Evolutionary conservation across 23 tunicate genomes (phyloP).

Genomic region (Botrylloides violaceus): DNA sequence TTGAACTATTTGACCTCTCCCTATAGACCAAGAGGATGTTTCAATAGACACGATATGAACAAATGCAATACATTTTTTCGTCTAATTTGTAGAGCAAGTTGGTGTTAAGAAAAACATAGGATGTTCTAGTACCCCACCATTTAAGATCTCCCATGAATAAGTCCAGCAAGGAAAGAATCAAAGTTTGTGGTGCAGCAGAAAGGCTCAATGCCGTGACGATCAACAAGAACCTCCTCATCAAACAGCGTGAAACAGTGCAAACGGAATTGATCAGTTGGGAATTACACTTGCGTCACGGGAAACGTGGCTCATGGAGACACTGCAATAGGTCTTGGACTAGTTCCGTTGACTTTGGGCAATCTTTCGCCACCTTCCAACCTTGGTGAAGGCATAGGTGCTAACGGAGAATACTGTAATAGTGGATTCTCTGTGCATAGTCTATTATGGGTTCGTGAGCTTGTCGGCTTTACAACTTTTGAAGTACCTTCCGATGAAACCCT

Average conservation of each 20-base stretch:
- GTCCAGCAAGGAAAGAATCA: neutral
- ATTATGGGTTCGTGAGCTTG: neutral
- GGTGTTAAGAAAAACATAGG: too few species aligned
- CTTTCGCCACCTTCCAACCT: slow-evolving; percentile 6
- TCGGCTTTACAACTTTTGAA: slow-evolving; percentile 3
- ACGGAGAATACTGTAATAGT: neutral
- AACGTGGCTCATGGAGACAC: slow-evolving; percentile 26
- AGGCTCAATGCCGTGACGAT: neutral
- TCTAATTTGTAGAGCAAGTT: too few species aligned
- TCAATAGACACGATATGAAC: too few species aligned
- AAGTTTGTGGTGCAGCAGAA: neutral
- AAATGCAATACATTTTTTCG: too few species aligned
- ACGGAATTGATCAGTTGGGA: neutral
- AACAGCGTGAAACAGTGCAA: neutral
- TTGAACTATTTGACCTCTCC: too few species aligned
- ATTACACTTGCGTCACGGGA: neutral
- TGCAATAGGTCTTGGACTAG: slow-evolving; percentile 10
- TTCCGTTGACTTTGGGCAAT: neutral
- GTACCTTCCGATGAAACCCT: neutral
- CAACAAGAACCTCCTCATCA: neutral
- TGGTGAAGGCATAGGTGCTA: slow-evolving; percentile 23
- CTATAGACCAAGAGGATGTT: too few species aligned
- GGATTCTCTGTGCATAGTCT: neutral
- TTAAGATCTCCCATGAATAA: too few species aligned
- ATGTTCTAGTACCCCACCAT: too few species aligned